A percentile compares a stretch with the other conserved stretches of the same genome.
Evolutionary conservation across 2,797 vertebrate species (phyloP).

Genomic region (Takifugu ocellatus): DNA sequence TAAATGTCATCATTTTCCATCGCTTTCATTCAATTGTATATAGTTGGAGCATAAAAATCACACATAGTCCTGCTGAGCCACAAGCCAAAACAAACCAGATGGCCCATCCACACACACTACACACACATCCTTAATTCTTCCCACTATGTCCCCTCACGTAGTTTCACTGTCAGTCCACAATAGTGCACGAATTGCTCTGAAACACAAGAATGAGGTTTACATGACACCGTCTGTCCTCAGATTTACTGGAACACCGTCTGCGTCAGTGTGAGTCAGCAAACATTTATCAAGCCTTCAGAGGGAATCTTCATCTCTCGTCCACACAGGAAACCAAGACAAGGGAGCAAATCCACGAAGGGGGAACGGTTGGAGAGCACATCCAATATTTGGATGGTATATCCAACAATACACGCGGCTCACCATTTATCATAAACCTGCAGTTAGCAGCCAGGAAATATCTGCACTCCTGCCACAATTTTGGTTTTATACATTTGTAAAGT

Average conservation of each 20-base stretch:
- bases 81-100: conserved; percentile 56
- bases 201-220: conserved; percentile 14
- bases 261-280: conserved; percentile 35
- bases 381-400: conserved; percentile 34
- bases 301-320: conserved; percentile 6
- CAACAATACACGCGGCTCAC: conserved; percentile 33
- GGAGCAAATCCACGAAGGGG: conserved; percentile 11
- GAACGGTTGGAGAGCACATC: conserved; percentile 10
- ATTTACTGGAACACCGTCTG: conserved; percentile 55
- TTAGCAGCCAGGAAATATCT: conserved; percentile 48
- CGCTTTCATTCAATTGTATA: no score
- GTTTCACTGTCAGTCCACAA: conserved; percentile 21
- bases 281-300: conserved; percentile 39
- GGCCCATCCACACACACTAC: conserved; percentile 4
- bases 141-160: conserved; percentile 35
- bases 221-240: conserved; percentile 19
- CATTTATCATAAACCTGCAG: conserved; percentile 52
- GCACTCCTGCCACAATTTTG: conserved; percentile 46
- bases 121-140: conserved; percentile 10
- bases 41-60: conserved; percentile 67
- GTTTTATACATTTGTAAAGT: conserved; percentile 15
- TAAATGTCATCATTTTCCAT: no score
- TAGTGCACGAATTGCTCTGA: conserved; percentile 19
- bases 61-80: conserved; percentile 51
- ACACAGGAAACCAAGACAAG: conserved; percentile 9